phyloP scores from a whole-genome alignment of 2,888 invertebrate genomes.

The Drosophila niveifrons region DNA sequence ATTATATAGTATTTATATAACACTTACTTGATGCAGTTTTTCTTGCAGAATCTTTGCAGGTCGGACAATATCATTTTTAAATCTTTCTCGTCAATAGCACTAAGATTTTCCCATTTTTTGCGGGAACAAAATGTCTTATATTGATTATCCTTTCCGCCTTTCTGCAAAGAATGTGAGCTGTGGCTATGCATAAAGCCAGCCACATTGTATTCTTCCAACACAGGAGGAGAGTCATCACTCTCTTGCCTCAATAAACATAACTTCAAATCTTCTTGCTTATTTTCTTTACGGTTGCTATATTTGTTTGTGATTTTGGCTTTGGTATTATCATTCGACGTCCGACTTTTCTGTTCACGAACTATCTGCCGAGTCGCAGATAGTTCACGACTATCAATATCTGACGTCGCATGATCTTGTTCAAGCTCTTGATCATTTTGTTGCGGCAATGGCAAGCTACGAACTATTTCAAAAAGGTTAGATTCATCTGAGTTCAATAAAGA shows the following conservation, averaged over 20 bases:
- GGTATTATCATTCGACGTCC: background rate
- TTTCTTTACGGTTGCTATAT: background rate
- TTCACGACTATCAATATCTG: background rate
- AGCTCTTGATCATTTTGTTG: background rate
- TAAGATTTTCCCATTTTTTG: background rate
- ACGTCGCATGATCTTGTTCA: background rate
- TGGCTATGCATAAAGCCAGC: constrained; percentile 17
- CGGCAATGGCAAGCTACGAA: background rate
- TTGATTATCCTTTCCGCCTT: background rate
- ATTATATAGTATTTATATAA: background rate
- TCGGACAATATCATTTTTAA: background rate
- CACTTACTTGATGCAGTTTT: constrained; percentile 8
- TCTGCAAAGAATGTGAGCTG: background rate
- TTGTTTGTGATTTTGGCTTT: background rate
- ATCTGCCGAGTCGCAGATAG: background rate
- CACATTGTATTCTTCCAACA: constrained; percentile 31
- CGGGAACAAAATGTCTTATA: background rate
- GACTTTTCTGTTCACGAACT: background rate
- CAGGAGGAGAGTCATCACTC: background rate
- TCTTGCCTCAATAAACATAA: constrained; percentile 23
- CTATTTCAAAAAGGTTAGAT: background rate
- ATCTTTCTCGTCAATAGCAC: constrained; percentile 21
- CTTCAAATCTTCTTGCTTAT: constrained; percentile 11
- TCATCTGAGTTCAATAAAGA: background rate
- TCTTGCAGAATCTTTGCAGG: constrained; percentile 17